Evolutionary conservation across 1,140 invertebrate genomes (phyloP).

Genomic region (Bombus superbus): DNA sequence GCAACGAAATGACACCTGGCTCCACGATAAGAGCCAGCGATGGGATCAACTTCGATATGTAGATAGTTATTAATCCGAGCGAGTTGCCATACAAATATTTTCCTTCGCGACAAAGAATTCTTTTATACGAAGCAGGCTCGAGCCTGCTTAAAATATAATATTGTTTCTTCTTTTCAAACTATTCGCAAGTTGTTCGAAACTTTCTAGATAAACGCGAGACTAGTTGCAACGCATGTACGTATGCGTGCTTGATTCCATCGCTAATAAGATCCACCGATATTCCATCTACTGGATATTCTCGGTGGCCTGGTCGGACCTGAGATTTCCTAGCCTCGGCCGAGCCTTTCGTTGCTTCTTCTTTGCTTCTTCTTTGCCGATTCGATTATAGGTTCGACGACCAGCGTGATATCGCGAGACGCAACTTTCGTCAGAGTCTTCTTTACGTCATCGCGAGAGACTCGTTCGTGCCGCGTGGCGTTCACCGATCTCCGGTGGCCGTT

Average conservation of each 20-base stretch:
- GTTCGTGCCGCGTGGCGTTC: neutral
- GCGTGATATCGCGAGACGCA: neutral
- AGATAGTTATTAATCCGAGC: neutral
- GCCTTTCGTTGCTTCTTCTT: neutral
- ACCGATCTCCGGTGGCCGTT: conserved; percentile 40
- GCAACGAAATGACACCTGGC: conserved; percentile 60
- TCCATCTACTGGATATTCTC: conserved; percentile 11
- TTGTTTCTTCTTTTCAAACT: neutral
- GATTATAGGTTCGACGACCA: conserved; percentile 39
- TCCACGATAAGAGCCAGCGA: conserved; percentile 49
- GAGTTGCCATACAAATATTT: neutral
- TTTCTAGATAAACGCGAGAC: no score
- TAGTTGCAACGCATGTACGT: no score
- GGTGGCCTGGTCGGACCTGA: neutral
- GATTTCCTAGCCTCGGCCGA: neutral
- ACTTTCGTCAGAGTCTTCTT: neutral
- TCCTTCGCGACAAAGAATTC: neutral
- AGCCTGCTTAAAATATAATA: no score
- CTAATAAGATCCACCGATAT: neutral
- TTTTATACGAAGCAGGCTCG: no score
- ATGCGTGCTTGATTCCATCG: neutral
- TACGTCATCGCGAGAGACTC: conserved; percentile 1
- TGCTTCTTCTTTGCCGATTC: neutral
- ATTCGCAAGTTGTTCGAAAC: neutral
- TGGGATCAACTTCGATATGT: neutral